These are phyloP conservation scores for Hecatera dysodea DNA, from an alignment of 2,888 invertebrate species.

Conservation along the genomic window DNA sequence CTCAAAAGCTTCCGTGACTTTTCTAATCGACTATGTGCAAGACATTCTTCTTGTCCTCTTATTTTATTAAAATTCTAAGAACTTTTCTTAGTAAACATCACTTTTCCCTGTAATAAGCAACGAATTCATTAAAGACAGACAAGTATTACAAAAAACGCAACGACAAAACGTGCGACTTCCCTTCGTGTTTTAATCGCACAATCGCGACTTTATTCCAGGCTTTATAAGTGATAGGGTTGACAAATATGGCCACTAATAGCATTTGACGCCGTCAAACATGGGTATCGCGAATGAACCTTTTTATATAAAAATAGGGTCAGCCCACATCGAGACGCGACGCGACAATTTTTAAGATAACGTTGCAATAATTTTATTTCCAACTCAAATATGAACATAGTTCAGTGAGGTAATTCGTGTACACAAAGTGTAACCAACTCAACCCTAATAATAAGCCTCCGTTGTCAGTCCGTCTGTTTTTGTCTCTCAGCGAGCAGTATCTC, in stretches of 20 bases:
- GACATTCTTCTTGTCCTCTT: not conserved
- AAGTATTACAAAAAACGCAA: not conserved
- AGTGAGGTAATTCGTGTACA: no score
- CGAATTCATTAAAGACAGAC: not conserved
- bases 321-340: not conserved
- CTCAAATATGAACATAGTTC: no score
- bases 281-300: conserved; percentile 20
- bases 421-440: no score
- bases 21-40: no score
- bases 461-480: no score
- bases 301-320: not conserved
- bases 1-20: no score
- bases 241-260: conserved; percentile 60
- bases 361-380: not conserved
- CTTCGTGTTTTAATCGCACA: conserved; percentile 19
- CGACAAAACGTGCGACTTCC: not conserved
- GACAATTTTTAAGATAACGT: not conserved
- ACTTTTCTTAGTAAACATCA: not conserved
- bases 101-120: not conserved
- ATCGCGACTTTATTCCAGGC: conserved; percentile 14
- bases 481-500: no score
- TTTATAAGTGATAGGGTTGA: conserved; percentile 35
- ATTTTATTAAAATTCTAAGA: not conserved
- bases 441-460: no score
- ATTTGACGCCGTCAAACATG: conserved; percentile 50